These are phyloP conservation scores for Enteromius thamalakanensis DNA, from an alignment of 2,797 vertebrate genomes.

Conservation along the genomic window DNA sequence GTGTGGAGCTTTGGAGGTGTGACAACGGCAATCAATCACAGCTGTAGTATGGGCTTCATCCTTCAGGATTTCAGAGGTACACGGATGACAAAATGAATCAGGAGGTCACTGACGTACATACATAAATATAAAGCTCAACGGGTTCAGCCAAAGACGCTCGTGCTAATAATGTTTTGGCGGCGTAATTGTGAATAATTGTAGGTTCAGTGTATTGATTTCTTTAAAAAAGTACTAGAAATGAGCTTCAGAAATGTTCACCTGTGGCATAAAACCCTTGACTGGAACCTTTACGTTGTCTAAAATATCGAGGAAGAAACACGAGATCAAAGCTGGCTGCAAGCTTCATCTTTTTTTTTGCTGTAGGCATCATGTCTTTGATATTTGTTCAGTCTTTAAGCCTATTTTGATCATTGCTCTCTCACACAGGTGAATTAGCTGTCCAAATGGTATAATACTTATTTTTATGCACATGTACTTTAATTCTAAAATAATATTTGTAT, in stretches of 20 bases:
- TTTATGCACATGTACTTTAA: neutral
- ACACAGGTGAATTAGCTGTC: neutral
- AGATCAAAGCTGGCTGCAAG: neutral
- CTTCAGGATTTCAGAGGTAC: constrained; percentile 1
- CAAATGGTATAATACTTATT: neutral
- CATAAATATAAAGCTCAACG: neutral
- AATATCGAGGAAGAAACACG: neutral
- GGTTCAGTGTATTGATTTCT: neutral
- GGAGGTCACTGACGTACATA: neutral
- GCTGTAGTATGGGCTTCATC: neutral
- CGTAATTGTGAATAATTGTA: too few relatives aligned
- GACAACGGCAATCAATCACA: constrained; percentile 12
- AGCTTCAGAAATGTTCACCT: neutral
- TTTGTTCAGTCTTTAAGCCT: neutral
- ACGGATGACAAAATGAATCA: neutral
- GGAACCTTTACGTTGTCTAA: neutral
- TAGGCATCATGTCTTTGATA: neutral
- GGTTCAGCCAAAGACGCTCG: neutral
- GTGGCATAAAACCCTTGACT: neutral
- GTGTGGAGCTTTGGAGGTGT: constrained; percentile 24
- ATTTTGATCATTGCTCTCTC: neutral
- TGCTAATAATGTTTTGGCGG: neutral
- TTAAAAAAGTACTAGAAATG: neutral
- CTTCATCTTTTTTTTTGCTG: neutral
- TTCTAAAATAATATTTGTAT: neutral